These are phyloP conservation scores for Conus ventricosus DNA, from an alignment of 1,140 invertebrate genomes.

Conservation along the genomic window DNA sequence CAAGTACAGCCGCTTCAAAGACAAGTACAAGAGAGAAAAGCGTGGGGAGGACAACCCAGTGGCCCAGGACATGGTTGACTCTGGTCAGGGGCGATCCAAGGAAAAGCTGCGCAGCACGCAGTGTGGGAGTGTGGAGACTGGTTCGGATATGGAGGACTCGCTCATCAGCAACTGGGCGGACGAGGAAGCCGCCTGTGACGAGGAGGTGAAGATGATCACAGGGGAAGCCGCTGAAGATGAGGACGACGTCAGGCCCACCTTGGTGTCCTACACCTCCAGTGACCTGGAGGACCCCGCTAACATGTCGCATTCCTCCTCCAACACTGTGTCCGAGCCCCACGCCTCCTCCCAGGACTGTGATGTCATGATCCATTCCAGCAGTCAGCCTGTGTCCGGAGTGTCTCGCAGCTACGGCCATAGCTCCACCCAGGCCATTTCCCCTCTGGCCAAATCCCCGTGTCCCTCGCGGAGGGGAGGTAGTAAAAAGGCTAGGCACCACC, in stretches of 20 bases:
- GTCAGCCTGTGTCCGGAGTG: constrained; percentile 8
- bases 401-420: constrained; percentile 18
- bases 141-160: constrained; percentile 60
- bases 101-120: constrained; percentile 43
- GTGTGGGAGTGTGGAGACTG: constrained; percentile 56
- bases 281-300: constrained; percentile 42
- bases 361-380: constrained; percentile 26
- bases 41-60: constrained; percentile 36
- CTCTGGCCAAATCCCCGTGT: constrained; percentile 23
- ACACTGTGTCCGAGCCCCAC: constrained; percentile 29
- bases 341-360: constrained; percentile 25
- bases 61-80: constrained; percentile 38
- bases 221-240: constrained; percentile 63
- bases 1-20: constrained; percentile 56
- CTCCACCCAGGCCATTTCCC: constrained; percentile 29
- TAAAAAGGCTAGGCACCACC: constrained; percentile 5
- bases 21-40: constrained; percentile 52
- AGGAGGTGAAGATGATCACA: constrained; percentile 64
- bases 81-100: constrained; percentile 34
- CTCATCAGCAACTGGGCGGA: constrained; percentile 61
- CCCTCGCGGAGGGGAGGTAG: constrained; percentile 32
- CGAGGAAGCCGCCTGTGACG: constrained; percentile 64
- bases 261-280: constrained; percentile 48
- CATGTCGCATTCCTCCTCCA: constrained; percentile 34
- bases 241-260: constrained; percentile 53